These are phyloP conservation scores for Junco hyemalis DNA, from an alignment of 2,113 vertebrate species.

Conservation along the genomic window DNA sequence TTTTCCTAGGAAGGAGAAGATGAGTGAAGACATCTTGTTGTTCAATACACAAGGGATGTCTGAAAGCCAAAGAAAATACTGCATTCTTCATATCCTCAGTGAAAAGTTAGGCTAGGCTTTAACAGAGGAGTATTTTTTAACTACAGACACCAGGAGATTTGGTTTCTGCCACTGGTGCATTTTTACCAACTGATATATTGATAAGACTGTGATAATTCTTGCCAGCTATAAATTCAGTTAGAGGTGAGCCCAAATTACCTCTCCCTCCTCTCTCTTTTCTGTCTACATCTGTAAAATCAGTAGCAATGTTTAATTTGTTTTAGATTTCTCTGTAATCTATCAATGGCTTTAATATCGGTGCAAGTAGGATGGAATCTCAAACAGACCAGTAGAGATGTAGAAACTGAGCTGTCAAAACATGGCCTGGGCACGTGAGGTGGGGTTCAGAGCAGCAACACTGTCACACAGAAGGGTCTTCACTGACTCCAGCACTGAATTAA, in stretches of 20 bases:
- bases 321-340: not conserved
- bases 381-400: not conserved
- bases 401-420: not conserved
- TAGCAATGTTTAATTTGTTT: not conserved
- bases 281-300: not conserved
- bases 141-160: not conserved
- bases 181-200: not conserved
- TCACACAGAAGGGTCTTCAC: not conserved
- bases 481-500: not conserved
- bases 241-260: fast-evolving
- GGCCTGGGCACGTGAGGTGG: not conserved
- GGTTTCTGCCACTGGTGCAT: not conserved
- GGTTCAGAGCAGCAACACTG: not conserved
- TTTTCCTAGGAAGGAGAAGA: not conserved
- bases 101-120: not conserved
- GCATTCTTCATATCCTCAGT: not conserved
- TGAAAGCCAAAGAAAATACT: not conserved
- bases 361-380: not conserved
- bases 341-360: not conserved
- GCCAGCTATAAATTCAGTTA: not conserved
- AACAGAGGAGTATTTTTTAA: not conserved
- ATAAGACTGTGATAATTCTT: not conserved
- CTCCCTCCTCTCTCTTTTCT: not conserved
- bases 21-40: not conserved
- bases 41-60: not conserved